Percentiles rank a stretch among this genome's conserved stretches.
Evolutionary conservation across 2,888 invertebrate genomes (phyloP).

Genomic region (Tachystola acroxantha): DNA sequence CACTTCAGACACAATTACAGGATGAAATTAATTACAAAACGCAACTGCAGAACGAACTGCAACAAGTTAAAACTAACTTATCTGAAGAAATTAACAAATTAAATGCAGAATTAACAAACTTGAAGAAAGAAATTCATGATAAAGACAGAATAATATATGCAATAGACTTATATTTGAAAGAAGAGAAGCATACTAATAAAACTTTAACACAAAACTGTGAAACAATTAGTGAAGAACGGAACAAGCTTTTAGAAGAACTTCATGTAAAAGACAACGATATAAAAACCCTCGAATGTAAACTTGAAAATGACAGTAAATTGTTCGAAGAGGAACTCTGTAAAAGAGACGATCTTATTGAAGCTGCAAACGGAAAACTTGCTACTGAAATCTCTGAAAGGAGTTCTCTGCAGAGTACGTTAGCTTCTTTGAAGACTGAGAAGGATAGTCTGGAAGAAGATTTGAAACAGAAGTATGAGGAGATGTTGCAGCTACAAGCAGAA

Average conservation of each 20-base stretch:
- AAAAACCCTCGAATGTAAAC: slow-evolving; percentile 19
- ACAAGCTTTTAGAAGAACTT: slow-evolving; percentile 20
- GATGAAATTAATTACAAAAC: slow-evolving; percentile 48
- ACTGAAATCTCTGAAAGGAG: slow-evolving; percentile 22
- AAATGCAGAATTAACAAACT: slow-evolving; percentile 21
- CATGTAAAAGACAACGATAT: slow-evolving; percentile 24
- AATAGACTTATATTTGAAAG: slow-evolving; percentile 27
- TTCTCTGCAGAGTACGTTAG: slow-evolving; percentile 20
- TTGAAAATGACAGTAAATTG: slow-evolving; percentile 18
- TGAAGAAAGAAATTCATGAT: slow-evolving; percentile 24
- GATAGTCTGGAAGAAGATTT: slow-evolving; percentile 22
- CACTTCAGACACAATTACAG: slow-evolving; percentile 44
- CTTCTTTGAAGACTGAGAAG: slow-evolving; percentile 25
- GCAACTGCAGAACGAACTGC: slow-evolving; percentile 34
- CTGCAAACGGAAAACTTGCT: slow-evolving; percentile 20
- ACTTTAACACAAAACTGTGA: slow-evolving; percentile 23
- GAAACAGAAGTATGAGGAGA: slow-evolving; percentile 22
- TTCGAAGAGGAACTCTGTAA: slow-evolving; percentile 24
- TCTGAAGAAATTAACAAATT: slow-evolving; percentile 26
- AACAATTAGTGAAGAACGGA: slow-evolving; percentile 23
- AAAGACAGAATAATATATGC: slow-evolving; percentile 32
- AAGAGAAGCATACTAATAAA: slow-evolving; percentile 22
- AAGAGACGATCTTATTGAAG: slow-evolving; percentile 21
- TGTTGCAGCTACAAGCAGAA: slow-evolving; percentile 24
- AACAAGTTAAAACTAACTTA: slow-evolving; percentile 22